Evolutionary conservation across 2,113 vertebrate species (phyloP), one percentile per base, ranked within the genome.

Genomic region (Mixornis gularis): DNA sequence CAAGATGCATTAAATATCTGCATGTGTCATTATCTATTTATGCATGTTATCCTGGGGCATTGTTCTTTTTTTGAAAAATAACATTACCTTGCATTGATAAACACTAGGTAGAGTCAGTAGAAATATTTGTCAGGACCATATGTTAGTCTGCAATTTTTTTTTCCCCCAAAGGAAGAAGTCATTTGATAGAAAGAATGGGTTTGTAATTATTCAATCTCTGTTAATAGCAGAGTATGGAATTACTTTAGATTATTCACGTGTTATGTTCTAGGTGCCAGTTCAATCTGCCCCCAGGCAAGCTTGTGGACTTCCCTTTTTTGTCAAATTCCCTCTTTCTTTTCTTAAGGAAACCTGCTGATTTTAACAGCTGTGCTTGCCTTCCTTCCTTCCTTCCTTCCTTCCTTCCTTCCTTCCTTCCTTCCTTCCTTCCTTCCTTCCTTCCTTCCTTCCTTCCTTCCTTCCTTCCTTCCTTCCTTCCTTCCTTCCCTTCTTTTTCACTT

Each of bases 21-120:
- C 38, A 34, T 56, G 25, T 89, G n/a, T 81, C 88, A 92, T 77
- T 92, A 92, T 81, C 82, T 91, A 85, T 94, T 94, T 88, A 94
- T 81, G 56, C 86, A 69, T 81, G 64, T 87, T 96, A 81, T 78
- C 58, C 87, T 56, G 38, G 79, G n/a, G 17, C 27, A 77, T 52
- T 1, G 0, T 58, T 90, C 85, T 79, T 79, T 84, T 95, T 95
- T 94, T 91, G 36, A 55, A 95, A 96, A 95, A 91, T 44, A 81
- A 58, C 44, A 83, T 90, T 95, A 87, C 48, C 95, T 94, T 88
- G 65, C 80, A 94, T 68, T 92, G 53, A 63, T 66, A 93, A 96
- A 95, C 53, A 66, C 55, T 55, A 91, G 65, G 36, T 85, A 74
- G 76, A 95, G 92, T 81, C 27, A 73, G 52, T 49, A 94, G 84